These are phyloP conservation scores for Pristis pectinata DNA, from an alignment of 2,797 vertebrate species.

Conservation along the genomic window DNA sequence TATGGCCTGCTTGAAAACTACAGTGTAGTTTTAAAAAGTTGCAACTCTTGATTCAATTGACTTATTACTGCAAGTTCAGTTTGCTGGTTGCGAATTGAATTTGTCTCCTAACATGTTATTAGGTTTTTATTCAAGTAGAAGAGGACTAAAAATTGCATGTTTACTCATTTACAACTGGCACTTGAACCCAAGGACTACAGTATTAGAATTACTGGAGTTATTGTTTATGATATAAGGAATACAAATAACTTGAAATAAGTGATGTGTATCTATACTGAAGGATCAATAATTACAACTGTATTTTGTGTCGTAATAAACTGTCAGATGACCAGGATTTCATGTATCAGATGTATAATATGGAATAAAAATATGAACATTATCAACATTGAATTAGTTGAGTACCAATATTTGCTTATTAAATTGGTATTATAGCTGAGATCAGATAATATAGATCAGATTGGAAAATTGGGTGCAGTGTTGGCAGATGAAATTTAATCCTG, in stretches of 20 bases:
- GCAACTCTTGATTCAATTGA: background rate
- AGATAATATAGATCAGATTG: background rate
- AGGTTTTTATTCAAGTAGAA: background rate
- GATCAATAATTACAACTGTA: background rate
- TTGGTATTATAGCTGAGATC: background rate
- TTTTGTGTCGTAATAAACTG: background rate
- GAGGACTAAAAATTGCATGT: background rate
- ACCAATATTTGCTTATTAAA: background rate
- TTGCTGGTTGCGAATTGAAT: background rate
- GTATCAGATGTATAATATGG: background rate
- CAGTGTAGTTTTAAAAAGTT: background rate
- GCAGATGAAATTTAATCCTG: no score
- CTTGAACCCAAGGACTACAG: background rate
- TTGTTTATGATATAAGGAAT: background rate
- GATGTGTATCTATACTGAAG: background rate
- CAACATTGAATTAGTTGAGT: background rate
- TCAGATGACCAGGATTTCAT: background rate
- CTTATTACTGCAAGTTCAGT: background rate
- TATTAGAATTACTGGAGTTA: background rate
- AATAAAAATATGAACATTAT: background rate
- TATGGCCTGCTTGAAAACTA: background rate
- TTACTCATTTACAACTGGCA: background rate
- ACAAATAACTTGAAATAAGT: no score
- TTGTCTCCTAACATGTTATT: background rate
- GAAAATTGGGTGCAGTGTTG: no score